Evolutionary conservation across 2,888 invertebrate genomes (phyloP), one percentile per base, ranked within the genome.

Genomic region (Mycalesis mineus): DNA sequence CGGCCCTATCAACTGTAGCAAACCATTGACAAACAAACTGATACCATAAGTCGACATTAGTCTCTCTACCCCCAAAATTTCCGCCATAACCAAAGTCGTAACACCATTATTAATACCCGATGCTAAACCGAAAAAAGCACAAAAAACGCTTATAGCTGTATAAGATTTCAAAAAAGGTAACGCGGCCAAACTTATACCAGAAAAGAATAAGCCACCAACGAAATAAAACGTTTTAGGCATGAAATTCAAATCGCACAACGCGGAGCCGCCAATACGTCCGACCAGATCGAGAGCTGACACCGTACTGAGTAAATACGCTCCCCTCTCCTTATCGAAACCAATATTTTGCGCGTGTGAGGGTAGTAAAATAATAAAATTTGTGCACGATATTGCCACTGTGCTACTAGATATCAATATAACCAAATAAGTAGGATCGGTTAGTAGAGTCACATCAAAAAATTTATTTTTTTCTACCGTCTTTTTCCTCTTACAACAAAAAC

Each of bases 81-180:
- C 96, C 0, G 96, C 95, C 95, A 96, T 95, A 0, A 96, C 95
- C 37, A 96, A 91, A 0, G 96, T 95, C 0, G 96, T 96, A 0
- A 96, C 94, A 3, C 96, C 95, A 8, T 96, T 95, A 74, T 96
- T 96, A 0, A 94, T 91, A 0, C 96, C 96, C 0, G 96, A 96
- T 0, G 95, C 94, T 0, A 96, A 78, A 0, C 96, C 96, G 68
- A 96, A 96, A 0, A 94, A 73, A 0, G 93, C 92, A 72, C 96
- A 96, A 72, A 93, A 93, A 47, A 92, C 82, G 58, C 95, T 92
- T 2, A 96, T 87, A 60, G 87, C 74, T 0, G 84, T 70, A 73
- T 95, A 96, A 3, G 91, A 89, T 0, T 84, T 76, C 8, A 94
- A 91, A 63, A 95, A 91, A 0, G 96, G 96, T 64, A 96, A 82